Conservation (phyloP, 1,140 invertebrate species). For the Brachionus rotundiformis region DNA sequence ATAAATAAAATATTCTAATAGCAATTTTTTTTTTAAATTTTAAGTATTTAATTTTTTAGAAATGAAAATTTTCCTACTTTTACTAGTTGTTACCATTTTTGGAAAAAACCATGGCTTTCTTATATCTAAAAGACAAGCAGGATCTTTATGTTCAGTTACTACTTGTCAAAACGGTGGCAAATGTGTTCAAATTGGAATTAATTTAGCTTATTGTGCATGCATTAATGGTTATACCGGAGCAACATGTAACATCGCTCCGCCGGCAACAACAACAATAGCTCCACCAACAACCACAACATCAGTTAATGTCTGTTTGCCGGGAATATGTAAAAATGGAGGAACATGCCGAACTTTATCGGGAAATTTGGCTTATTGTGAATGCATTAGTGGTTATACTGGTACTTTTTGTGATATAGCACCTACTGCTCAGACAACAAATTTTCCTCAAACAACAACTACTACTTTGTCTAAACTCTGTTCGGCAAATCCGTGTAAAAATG, state of each 20-base stretch:
- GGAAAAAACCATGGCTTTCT: background rate
- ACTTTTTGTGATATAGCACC: slow-evolving; percentile 7
- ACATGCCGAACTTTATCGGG: background rate
- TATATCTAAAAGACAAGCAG: background rate
- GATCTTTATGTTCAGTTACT: background rate
- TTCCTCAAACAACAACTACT: background rate
- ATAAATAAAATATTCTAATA: background rate
- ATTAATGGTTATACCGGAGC: background rate
- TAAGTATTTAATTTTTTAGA: background rate
- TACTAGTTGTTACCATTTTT: background rate
- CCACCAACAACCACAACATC: background rate
- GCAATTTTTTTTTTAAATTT: background rate
- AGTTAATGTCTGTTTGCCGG: background rate
- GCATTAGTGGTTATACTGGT: background rate
- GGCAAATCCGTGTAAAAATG: slow-evolving; percentile 13
- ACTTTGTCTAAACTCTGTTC: background rate
- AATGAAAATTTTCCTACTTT: slow-evolving; percentile 6
- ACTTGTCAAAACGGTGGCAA: background rate
- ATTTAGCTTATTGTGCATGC: background rate
- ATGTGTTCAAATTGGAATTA: background rate
- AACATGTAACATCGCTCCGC: background rate
- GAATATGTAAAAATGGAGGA: slow-evolving; percentile 26
- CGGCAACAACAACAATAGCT: background rate
- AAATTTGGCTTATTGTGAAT: slow-evolving; percentile 8
- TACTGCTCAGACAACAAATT: background rate